Conservation (phyloP, 2,797 vertebrate species). For the Lepilemur septentrionalis region DNA sequence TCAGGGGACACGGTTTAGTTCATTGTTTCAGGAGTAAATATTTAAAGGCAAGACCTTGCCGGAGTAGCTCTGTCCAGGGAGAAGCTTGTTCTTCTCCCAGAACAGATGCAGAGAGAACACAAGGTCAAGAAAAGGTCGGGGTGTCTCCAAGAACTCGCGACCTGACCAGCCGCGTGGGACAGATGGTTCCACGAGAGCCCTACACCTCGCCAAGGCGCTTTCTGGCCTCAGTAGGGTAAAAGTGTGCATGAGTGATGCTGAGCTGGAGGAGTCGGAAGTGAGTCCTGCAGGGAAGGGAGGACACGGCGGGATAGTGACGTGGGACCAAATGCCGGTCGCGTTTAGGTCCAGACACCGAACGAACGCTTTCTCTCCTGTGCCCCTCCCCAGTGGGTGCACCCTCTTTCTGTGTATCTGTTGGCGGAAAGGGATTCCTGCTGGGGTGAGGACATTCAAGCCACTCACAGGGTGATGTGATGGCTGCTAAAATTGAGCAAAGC, state of each 20-base stretch:
- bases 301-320: not conserved
- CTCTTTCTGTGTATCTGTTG: accelerated
- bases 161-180: not conserved
- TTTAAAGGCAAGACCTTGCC: not conserved
- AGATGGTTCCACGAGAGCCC: not conserved
- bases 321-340: accelerated
- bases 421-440: not conserved
- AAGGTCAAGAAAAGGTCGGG: not conserved
- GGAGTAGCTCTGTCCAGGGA: not conserved
- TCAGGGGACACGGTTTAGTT: not conserved
- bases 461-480: accelerated
- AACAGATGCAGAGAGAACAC: not conserved
- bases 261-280: not conserved
- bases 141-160: not conserved
- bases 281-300: not conserved
- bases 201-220: not conserved
- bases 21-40: not conserved
- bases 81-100: not conserved
- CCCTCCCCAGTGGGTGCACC: accelerated
- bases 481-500: accelerated
- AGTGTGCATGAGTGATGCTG: accelerated
- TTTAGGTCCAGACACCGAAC: accelerated
- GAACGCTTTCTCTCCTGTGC: accelerated
- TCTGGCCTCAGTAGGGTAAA: not conserved
- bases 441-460: accelerated